phyloP scores from a whole-genome alignment of 2,888 invertebrate species.

The Eulithis testata region DNA sequence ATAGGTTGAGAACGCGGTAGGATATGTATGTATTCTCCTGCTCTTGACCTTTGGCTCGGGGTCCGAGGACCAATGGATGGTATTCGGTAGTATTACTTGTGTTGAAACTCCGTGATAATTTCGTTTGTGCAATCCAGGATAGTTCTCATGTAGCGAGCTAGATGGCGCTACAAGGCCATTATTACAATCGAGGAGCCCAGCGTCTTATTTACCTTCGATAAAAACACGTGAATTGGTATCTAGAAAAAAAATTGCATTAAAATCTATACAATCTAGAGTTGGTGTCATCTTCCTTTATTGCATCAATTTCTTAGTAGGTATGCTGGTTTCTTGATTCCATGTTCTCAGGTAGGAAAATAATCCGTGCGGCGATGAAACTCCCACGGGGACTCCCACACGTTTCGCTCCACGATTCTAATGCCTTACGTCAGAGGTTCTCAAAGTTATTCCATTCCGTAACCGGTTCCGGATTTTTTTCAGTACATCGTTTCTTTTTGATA shows the following conservation, averaged over 20 bases:
- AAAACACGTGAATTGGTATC: too few species aligned
- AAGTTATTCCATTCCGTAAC: constrained; percentile 12
- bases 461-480: background rate
- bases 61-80: too few species aligned
- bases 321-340: constrained; percentile 1
- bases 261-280: background rate
- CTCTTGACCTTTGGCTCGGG: too few species aligned
- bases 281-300: background rate
- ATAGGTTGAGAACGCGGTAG: too few species aligned
- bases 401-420: constrained; percentile 29
- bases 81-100: too few species aligned
- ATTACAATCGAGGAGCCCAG: too few species aligned
- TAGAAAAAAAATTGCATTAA: too few species aligned
- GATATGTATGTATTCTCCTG: too few species aligned
- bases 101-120: too few species aligned
- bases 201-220: background rate
- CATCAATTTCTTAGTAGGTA: background rate
- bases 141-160: too few species aligned
- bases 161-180: too few species aligned
- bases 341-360: constrained; percentile 16
- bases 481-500: background rate
- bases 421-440: constrained; percentile 16
- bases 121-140: too few species aligned
- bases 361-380: constrained; percentile 24
- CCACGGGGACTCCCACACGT: constrained; percentile 40